Percentiles rank a stretch among this genome's conserved stretches.
phyloP scores from a whole-genome alignment of 2,113 vertebrate species.

The Corythoichthys haematopterus region DNA sequence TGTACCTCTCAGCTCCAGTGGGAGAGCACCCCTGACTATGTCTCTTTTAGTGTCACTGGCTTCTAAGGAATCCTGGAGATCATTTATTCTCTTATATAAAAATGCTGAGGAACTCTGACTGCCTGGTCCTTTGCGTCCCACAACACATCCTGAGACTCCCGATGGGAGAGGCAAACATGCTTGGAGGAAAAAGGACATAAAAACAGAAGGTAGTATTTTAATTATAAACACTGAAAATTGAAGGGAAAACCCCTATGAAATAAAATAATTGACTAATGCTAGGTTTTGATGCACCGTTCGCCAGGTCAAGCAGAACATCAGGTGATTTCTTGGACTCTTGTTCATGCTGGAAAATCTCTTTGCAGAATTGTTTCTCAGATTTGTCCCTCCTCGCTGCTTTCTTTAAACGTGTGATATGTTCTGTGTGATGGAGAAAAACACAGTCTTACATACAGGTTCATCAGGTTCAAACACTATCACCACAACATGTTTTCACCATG shows the following conservation, averaged over 20 bases:
- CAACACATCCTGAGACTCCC: conserved; percentile 37
- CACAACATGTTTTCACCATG: conserved; percentile 15
- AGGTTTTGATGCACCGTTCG: conserved; percentile 14
- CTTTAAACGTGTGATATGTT: background rate
- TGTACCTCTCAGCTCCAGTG: conserved; percentile 66
- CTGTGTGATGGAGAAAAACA: background rate
- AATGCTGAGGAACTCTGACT: conserved; percentile 51
- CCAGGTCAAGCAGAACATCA: conserved; percentile 13
- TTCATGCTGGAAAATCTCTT: background rate
- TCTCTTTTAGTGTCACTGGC: conserved; percentile 2
- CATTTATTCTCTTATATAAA: conserved; percentile 26
- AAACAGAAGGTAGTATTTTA: background rate
- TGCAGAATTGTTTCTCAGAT: background rate
- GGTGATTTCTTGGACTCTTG: conserved; percentile 7
- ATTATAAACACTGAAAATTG: background rate
- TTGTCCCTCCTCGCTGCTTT: background rate
- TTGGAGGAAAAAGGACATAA: conserved; percentile 2
- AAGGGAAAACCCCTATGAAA: too few species aligned
- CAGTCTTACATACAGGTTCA: background rate
- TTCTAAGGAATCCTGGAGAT: conserved; percentile 19
- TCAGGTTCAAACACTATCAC: background rate
- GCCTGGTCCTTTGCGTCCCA: conserved; percentile 39
- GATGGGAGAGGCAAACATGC: conserved; percentile 17
- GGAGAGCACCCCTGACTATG: conserved; percentile 32
- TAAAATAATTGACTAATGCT: background rate